Base-by-base conservation (phyloP, 2,797 vertebrate genomes). In the Sebastes elongatus region DNA sequence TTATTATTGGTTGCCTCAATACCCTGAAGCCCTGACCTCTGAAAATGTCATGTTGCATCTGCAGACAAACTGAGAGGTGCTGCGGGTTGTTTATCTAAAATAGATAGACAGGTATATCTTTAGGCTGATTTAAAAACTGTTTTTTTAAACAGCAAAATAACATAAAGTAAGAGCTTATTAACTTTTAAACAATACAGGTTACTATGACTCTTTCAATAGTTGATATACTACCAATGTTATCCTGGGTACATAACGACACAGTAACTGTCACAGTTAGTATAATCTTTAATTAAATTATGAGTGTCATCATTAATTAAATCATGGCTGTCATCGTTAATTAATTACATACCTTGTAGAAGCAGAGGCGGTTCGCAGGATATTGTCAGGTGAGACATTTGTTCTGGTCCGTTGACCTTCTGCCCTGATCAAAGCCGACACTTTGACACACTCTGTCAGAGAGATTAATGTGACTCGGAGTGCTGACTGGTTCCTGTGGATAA, bases 351-450 rank as follows among this genome's bases (percentile, higher is more conserved):
- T 46, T 18, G 42, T 18, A 18, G 73, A 49, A 5, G 42, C 74
- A 71, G 71, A 63, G 71, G 52, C 49, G 33, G 35, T 35, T 46
- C 1, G 2, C 7, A 10, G 76, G 61, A 30, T 56, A 20, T 16
- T 64, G 71, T 84, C 67, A 84, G 89, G 81, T 78, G 67, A 62
- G 57, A 28, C 69, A 53, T 81, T 69, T 78, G 69, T 74, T 85
- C 65, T 35, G 71, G 35, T 74, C 62, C 73, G 10, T 6, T 81
- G 71, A 74, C 56, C 65, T 14, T 59, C 60, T 30, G 74, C 52
- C 53, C n/a, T 72, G 56, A 82, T 70, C 57, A 30, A 56, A 78
- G 63, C 16, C 4, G 52, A 55, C 77, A 72, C 35, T 74, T 56
- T 74, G 57, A 65, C 74, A 66, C 72, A 23, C 22, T 46, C 46